Evolutionary conservation across 2,888 invertebrate species (phyloP).

Genomic region (Nycteola revayana): DNA sequence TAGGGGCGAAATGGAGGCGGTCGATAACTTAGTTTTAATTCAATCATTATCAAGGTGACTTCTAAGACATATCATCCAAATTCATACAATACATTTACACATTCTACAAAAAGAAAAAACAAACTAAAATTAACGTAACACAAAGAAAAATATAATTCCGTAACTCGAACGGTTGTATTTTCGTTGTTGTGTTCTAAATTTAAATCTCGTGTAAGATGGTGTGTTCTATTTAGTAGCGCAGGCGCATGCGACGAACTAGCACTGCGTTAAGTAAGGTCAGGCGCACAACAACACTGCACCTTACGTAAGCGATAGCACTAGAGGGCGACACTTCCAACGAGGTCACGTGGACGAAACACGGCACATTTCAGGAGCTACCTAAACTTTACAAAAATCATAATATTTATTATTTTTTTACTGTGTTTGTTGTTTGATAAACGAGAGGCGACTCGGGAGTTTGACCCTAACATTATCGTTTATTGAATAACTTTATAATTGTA

Average conservation of each 20-base stretch:
- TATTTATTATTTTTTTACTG: too few relatives aligned
- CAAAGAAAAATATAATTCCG: too few relatives aligned
- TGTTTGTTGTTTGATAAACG: too few relatives aligned
- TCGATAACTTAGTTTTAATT: constrained; percentile 44
- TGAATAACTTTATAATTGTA: too few relatives aligned
- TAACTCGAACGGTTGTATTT: too few relatives aligned
- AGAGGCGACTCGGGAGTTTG: too few relatives aligned
- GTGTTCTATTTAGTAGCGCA: constrained; percentile 24
- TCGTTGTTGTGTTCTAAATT: constrained; percentile 5
- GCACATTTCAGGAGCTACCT: too few relatives aligned
- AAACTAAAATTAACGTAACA: too few relatives aligned
- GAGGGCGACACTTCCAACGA: constrained; percentile 31
- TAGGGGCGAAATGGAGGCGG: constrained; percentile 37
- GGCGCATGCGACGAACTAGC: constrained; percentile 44
- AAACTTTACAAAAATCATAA: too few relatives aligned
- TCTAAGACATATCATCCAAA: not conserved
- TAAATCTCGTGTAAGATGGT: constrained; percentile 12
- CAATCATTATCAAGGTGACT: constrained; percentile 57
- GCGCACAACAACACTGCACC: constrained; percentile 38
- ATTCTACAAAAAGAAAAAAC: too few relatives aligned
- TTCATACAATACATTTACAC: too few relatives aligned
- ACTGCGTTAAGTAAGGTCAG: constrained; percentile 67
- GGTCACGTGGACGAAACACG: constrained; percentile 18
- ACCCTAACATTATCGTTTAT: too few relatives aligned
- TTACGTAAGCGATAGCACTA: constrained; percentile 43